Evolutionary conservation across 2,888 invertebrate genomes (phyloP).

Genomic region (Cosmia pyralina): DNA sequence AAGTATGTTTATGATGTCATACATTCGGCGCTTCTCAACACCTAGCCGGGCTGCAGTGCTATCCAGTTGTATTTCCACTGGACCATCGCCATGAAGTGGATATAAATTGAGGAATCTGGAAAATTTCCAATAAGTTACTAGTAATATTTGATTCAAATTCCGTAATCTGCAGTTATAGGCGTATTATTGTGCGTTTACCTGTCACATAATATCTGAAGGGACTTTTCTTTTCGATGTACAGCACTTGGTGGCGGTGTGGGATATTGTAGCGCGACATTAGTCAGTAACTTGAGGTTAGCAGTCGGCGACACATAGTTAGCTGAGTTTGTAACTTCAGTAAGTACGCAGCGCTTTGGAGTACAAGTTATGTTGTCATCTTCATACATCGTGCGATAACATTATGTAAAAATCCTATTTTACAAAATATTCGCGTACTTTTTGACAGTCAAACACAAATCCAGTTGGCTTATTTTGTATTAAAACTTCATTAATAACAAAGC

Average conservation of each 20-base stretch:
- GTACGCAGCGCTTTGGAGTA: constrained; percentile 89
- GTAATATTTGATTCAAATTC: background rate
- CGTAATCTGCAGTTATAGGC: background rate
- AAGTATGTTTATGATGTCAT: constrained; percentile 93
- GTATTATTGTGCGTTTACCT: constrained; percentile 80
- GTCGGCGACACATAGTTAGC: constrained; percentile 91
- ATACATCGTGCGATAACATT: constrained; percentile 89
- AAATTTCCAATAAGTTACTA: constrained; percentile 27
- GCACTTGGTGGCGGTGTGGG: constrained; percentile 88
- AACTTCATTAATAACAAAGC: constrained; percentile 44
- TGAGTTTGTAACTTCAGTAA: constrained; percentile 90
- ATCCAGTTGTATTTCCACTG: constrained; percentile 91
- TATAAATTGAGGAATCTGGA: constrained; percentile 90
- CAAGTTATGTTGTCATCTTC: constrained; percentile 88
- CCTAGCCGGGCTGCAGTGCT: constrained; percentile 91
- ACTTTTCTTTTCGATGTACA: constrained; percentile 90
- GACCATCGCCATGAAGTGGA: constrained; percentile 87
- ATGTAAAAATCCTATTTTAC: constrained; percentile 81
- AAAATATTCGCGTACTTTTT: constrained; percentile 88
- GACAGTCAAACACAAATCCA: constrained; percentile 81
- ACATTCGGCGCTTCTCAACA: constrained; percentile 92
- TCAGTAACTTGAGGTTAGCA: constrained; percentile 92
- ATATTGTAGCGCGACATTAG: constrained; percentile 91
- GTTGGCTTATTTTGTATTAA: constrained; percentile 75
- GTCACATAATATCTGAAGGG: constrained; percentile 91